Percentiles rank a stretch among this genome's conserved stretches.
phyloP scores from a whole-genome alignment of 2,113 vertebrate genomes.

The Pipra filicauda region DNA sequence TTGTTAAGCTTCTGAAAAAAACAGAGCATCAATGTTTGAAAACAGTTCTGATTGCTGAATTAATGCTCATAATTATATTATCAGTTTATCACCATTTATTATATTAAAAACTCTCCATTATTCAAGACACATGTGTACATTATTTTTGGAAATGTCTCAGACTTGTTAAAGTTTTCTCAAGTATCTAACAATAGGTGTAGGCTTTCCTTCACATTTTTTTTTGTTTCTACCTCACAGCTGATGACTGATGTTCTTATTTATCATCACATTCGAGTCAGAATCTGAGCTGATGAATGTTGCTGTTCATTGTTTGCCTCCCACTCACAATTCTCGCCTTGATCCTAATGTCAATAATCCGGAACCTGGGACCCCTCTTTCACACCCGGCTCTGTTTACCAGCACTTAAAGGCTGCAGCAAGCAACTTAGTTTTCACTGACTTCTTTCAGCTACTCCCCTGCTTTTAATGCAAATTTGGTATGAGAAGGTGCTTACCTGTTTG shows the following conservation, averaged over 20 bases:
- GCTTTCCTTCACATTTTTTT: not conserved
- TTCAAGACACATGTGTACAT: not conserved
- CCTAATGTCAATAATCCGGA: not conserved
- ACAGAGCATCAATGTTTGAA: not conserved
- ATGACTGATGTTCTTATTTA: not conserved
- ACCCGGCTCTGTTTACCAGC: not conserved
- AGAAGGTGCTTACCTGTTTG: not conserved
- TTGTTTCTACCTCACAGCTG: not conserved
- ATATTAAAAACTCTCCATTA: not conserved
- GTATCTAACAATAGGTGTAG: not conserved
- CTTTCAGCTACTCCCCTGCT: not conserved
- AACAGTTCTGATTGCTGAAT: constrained; percentile 1
- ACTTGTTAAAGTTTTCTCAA: not conserved
- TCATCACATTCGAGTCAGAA: not conserved
- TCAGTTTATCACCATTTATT: not conserved
- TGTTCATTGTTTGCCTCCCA: not conserved
- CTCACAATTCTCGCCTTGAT: not conserved
- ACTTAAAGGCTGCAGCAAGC: not conserved
- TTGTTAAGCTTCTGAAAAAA: not conserved
- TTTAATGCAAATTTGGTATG: not conserved
- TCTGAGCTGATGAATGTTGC: not conserved
- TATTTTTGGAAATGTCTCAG: not conserved
- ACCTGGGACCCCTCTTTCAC: not conserved
- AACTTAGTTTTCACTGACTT: not conserved
- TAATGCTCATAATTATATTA: not conserved